phyloP scores from a whole-genome alignment of 2,888 invertebrate genomes.

The Hofmannophila pseudospretella region DNA sequence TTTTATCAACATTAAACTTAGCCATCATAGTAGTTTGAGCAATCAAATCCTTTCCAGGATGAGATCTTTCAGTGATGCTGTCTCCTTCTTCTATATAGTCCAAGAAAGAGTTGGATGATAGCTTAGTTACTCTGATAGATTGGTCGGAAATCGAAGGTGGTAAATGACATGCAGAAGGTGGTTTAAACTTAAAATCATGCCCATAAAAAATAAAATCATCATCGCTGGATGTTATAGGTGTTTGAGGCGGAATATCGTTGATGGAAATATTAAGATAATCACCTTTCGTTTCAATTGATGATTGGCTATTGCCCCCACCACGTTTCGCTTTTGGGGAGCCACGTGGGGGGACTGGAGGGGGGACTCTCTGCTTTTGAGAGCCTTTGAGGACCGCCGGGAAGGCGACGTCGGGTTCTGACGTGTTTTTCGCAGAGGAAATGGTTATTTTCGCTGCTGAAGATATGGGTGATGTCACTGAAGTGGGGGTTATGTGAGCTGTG shows the following conservation, averaged over 20 bases:
- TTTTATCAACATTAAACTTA: slow-evolving; percentile 59
- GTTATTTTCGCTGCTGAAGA: slow-evolving; percentile 56
- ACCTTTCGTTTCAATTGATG: slow-evolving; percentile 69
- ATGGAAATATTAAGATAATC: slow-evolving; percentile 64
- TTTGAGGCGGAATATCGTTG: slow-evolving; percentile 57
- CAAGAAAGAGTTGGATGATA: slow-evolving; percentile 60
- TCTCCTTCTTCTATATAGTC: slow-evolving; percentile 58
- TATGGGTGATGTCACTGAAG: slow-evolving; percentile 66
- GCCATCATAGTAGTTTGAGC: slow-evolving; percentile 70
- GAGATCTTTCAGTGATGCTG: slow-evolving; percentile 53
- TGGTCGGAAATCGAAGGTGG: slow-evolving; percentile 58
- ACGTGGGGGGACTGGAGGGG: slow-evolving; percentile 92
- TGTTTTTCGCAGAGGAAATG: slow-evolving; percentile 45
- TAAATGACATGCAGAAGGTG: slow-evolving; percentile 58
- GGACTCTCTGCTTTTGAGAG: slow-evolving; percentile 85
- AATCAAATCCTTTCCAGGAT: slow-evolving; percentile 50
- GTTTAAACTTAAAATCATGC: slow-evolving; percentile 65
- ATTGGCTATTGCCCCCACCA: slow-evolving; percentile 61
- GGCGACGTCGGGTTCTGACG: slow-evolving; percentile 74
- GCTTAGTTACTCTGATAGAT: slow-evolving; percentile 52
- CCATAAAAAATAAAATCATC: slow-evolving; percentile 65
- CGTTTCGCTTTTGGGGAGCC: slow-evolving; percentile 84
- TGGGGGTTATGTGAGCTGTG: slow-evolving; percentile 72
- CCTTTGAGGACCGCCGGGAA: slow-evolving; percentile 88
- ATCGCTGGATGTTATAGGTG: slow-evolving; percentile 64